phyloP scores from a whole-genome alignment of 2,797 vertebrate species.

The Melanogrammus aeglefinus region DNA sequence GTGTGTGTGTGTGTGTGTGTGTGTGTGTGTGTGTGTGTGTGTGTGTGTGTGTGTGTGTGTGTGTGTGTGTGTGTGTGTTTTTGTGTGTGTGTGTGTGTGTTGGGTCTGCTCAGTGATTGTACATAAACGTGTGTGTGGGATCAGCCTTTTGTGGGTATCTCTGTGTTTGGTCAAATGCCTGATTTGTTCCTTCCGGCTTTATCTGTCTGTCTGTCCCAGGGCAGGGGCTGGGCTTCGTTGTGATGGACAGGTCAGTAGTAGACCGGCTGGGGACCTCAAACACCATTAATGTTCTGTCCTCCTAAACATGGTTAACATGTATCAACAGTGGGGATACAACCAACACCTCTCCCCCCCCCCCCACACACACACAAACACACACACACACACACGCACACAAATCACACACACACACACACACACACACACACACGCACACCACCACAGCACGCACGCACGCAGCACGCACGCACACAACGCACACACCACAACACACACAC shows the following conservation, averaged over 20 bases:
- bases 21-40: slow-evolving; percentile 2
- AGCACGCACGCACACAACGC: not conserved
- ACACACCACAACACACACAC: not conserved
- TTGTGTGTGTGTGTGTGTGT: slow-evolving; percentile 2
- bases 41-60: too few relatives aligned
- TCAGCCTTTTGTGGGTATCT: not conserved
- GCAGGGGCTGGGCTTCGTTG: not conserved
- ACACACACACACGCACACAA: not conserved
- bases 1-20: not conserved
- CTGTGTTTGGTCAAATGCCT: not conserved
- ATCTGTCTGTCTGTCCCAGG: not conserved
- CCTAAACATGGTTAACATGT: not conserved
- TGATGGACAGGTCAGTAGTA: slow-evolving; percentile 10
- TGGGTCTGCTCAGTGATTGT: not conserved
- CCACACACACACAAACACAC: not conserved
- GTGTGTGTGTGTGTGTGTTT: slow-evolving; percentile 2
- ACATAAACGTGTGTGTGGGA: not conserved
- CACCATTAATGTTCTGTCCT: slow-evolving; percentile 6
- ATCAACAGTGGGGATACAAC: not conserved
- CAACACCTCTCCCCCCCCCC: too few relatives aligned
- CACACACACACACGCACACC: not conserved
- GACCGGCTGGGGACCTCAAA: not conserved
- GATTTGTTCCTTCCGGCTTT: not conserved
- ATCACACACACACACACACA: not conserved
- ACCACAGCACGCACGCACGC: not conserved